Evolutionary conservation across 2,797 vertebrate genomes (phyloP).

Genomic region (Eidolon dupreanum): DNA sequence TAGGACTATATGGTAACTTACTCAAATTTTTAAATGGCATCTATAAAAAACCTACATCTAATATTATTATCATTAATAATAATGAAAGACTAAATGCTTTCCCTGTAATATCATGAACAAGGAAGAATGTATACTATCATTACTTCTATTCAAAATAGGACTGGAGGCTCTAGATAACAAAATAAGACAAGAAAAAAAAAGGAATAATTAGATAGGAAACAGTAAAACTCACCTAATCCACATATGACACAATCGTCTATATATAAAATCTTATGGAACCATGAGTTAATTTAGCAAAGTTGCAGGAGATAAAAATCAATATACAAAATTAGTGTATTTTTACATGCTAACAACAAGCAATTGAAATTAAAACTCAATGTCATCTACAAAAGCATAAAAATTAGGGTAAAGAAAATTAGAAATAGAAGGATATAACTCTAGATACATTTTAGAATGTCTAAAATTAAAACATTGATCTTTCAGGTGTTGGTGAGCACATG

Average conservation of each 20-base stretch:
- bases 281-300: not conserved
- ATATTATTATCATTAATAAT: conserved; percentile 29
- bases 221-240: not conserved
- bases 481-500: not conserved
- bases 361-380: not conserved
- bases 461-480: not conserved
- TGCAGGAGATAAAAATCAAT: not conserved
- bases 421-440: not conserved
- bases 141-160: not conserved
- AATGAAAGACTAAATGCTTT: not conserved
- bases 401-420: not conserved
- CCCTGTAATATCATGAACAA: not conserved
- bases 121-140: not conserved
- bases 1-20: not conserved
- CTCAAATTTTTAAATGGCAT: not conserved
- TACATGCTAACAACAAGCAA: not conserved
- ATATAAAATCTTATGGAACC: not conserved
- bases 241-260: not conserved
- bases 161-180: not conserved
- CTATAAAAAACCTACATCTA: not conserved
- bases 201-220: not conserved
- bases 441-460: not conserved
- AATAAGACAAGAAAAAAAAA: conserved; percentile 5
- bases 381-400: not conserved
- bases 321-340: not conserved